Percentiles rank a stretch among this genome's conserved stretches.
phyloP scores from a whole-genome alignment of 2,113 vertebrate genomes.

The Mohoua ochrocephala region DNA sequence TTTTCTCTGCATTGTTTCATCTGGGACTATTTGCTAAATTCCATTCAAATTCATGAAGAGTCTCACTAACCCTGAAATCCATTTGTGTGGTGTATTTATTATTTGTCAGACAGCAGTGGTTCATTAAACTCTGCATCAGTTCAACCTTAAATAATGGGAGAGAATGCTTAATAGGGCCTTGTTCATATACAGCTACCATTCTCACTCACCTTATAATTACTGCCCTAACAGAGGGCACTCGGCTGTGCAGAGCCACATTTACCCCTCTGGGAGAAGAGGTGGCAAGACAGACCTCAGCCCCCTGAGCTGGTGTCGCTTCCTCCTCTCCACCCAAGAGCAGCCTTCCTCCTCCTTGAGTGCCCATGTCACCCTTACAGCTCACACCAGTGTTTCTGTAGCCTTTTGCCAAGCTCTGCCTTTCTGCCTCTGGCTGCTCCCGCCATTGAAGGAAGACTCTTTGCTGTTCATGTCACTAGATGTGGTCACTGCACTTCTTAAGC shows the following conservation, averaged over 20 bases:
- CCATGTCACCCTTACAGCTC: background rate
- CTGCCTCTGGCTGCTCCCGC: background rate
- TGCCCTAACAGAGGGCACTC: background rate
- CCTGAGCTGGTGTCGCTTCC: background rate
- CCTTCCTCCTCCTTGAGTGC: background rate
- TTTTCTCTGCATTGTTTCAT: conserved; percentile 15
- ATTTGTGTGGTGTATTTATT: background rate
- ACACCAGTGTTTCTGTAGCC: background rate
- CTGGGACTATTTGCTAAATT: conserved; percentile 8
- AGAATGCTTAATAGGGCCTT: background rate
- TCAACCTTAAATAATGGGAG: background rate
- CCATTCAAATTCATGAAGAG: conserved; percentile 14
- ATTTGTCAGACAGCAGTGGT: conserved; percentile 5
- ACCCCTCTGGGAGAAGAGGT: background rate
- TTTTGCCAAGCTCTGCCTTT: background rate
- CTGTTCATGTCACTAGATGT: background rate
- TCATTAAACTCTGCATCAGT: background rate
- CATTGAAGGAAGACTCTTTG: background rate
- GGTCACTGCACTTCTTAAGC: background rate
- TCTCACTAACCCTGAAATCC: background rate
- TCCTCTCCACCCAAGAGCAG: background rate
- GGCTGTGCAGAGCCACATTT: background rate
- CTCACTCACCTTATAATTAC: background rate
- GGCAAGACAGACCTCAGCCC: background rate
- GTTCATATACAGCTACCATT: background rate